phyloP scores from a whole-genome alignment of 2,888 invertebrate genomes.

The Spialia ferax region DNA sequence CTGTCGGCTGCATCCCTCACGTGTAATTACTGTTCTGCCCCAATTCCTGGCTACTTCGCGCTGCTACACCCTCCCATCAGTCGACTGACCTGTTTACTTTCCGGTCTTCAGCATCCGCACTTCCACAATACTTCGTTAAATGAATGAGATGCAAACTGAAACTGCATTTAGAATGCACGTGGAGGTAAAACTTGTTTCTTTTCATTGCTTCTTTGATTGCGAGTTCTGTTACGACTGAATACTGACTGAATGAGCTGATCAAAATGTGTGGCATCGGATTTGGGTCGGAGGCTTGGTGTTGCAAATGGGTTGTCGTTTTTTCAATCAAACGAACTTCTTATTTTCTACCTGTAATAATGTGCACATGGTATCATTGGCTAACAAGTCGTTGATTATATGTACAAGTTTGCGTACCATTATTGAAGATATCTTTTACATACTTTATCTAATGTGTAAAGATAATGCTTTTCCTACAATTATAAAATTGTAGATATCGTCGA shows the following conservation, averaged over 20 bases:
- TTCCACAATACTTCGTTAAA: slow-evolving; percentile 37
- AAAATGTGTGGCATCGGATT: slow-evolving; percentile 21
- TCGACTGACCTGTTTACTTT: slow-evolving; percentile 37
- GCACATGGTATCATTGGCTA: neutral
- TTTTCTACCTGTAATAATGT: neutral
- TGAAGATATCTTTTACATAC: neutral
- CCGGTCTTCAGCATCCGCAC: neutral
- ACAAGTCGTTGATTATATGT: neutral
- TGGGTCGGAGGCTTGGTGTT: slow-evolving; percentile 10
- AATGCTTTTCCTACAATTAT: no score
- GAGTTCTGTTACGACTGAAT: slow-evolving; percentile 21
- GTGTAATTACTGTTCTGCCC: slow-evolving; percentile 75
- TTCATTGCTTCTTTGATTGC: slow-evolving; percentile 33
- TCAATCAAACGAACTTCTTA: neutral
- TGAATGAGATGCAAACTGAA: slow-evolving; percentile 39
- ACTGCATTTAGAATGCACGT: slow-evolving; percentile 31
- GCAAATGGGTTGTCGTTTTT: neutral
- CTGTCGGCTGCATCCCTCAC: slow-evolving; percentile 63
- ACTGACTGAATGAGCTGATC: slow-evolving; percentile 19
- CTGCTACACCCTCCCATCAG: slow-evolving; percentile 1
- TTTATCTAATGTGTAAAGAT: slow-evolving; percentile 1
- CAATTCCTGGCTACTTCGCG: slow-evolving; percentile 57
- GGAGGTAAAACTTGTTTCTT: slow-evolving; percentile 23
- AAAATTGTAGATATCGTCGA: no score
- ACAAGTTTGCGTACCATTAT: neutral